Evolutionary conservation across 92 coral and sea anemone species (phyloP), one percentile per base, ranked within the genome.

Genomic region (Nematostella vectensis): DNA sequence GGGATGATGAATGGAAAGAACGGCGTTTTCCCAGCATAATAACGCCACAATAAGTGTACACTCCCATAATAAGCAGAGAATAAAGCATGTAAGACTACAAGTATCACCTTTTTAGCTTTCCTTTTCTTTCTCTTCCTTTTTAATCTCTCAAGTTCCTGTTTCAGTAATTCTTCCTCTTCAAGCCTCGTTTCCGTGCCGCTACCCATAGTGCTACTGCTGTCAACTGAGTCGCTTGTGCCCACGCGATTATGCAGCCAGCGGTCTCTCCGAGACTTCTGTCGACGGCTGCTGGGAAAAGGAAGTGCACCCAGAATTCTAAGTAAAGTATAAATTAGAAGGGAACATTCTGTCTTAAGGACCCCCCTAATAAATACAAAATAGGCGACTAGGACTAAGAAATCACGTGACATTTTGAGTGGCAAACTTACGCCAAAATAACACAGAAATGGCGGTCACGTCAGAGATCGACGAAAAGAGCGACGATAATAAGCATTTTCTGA

Each of bases 221-320:
- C 57, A 6, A 29, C 29, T 0, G 82, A 62, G 1, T 74, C 67
- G 36, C 74, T 70, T 16, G 95, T 75, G 57, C 88, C 95, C 25
- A 85, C 88, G 11, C 81, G 88, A 60, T 85, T 81, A 22, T 71
- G 66, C 10, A 82, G 74, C 95, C 95, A 85, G 74, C 95, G 95
- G 48, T 79, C 87, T 50, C 33, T 45, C 3, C 87, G 61, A 4
- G 80, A 59, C 55, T 65, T 79, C 51, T 70, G 62, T 29, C 70
- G 73, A 24, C 87, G 62, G 39, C 83, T 76, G 26, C 2, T 53
- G 40, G 38, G 11, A 11, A 45, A 15, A 36, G 42, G 15, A 8
- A n/a, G n/a, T n/a, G n/a, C n/a, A n/a, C n/a, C n/a, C n/a, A n/a
- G n/a, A n/a, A n/a, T n/a, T n/a, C n/a, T n/a, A n/a, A n/a, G n/a